Conservation (phyloP, 2,888 invertebrate species). For the Apodemia duryi region DNA sequence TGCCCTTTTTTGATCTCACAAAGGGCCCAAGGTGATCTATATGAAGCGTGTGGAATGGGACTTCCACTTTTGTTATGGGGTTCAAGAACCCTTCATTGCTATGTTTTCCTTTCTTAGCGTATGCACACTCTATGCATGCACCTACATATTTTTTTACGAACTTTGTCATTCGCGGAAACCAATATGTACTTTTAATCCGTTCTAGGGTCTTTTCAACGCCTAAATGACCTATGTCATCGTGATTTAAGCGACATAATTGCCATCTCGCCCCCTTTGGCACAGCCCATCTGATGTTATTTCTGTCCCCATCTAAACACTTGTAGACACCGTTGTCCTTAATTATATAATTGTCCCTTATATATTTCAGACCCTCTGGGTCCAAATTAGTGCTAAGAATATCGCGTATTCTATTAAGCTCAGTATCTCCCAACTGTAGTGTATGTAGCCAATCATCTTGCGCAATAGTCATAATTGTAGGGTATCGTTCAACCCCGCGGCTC, state of each 20-base stretch:
- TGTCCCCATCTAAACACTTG: slow-evolving; percentile 19
- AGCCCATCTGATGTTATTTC: slow-evolving; percentile 28
- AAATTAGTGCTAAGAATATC: slow-evolving; percentile 22
- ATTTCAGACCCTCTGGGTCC: slow-evolving; percentile 17
- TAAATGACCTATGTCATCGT: slow-evolving; percentile 17
- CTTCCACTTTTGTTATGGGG: slow-evolving; percentile 29
- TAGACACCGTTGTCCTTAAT: slow-evolving; percentile 27
- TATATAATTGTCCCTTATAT: slow-evolving; percentile 29
- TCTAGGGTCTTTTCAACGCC: slow-evolving; percentile 26
- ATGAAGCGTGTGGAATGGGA: slow-evolving; percentile 30
- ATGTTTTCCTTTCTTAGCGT: slow-evolving; percentile 24
- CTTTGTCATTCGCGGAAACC: slow-evolving; percentile 29
- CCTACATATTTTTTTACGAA: slow-evolving; percentile 28
- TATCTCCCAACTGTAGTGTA: slow-evolving; percentile 16
- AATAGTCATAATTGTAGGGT: not conserved
- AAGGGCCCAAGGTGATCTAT: slow-evolving; percentile 32
- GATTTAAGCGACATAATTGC: not conserved
- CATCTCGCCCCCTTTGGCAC: slow-evolving; percentile 27
- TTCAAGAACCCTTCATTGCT: slow-evolving; percentile 28
- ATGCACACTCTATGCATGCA: slow-evolving; percentile 27
- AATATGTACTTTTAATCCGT: slow-evolving; percentile 23
- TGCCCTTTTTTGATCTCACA: slow-evolving; percentile 47
- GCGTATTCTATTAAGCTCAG: slow-evolving; percentile 25
- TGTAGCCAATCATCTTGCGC: slow-evolving; percentile 17
- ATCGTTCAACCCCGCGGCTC: not conserved